phyloP scores from a whole-genome alignment of 2,113 vertebrate species.

The Enhydra lutris region DNA sequence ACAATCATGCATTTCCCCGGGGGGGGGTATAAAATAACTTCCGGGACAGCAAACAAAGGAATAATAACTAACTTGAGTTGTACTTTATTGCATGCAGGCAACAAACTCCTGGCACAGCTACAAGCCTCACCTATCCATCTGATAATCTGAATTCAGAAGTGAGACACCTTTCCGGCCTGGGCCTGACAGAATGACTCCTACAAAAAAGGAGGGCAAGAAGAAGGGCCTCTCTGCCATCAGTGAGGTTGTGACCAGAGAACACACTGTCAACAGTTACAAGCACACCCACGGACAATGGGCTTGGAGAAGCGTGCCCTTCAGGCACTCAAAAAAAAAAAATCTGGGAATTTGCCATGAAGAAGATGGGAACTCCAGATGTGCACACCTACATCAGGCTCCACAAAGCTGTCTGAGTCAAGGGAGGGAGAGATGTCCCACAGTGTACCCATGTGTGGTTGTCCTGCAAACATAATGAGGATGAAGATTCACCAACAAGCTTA shows the following conservation, averaged over 20 bases:
- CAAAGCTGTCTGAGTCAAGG: neutral
- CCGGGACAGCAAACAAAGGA: neutral
- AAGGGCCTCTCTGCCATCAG: neutral
- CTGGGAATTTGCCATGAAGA: neutral
- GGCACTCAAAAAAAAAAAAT: neutral
- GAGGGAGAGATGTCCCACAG: neutral
- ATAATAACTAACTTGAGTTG: neutral
- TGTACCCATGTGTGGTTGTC: neutral
- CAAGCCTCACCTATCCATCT: neutral
- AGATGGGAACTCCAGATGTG: neutral
- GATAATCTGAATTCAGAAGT: neutral
- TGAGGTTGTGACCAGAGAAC: neutral
- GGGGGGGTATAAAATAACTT: neutral
- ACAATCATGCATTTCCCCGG: neutral
- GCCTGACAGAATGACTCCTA: neutral
- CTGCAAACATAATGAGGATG: neutral
- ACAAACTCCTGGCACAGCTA: neutral
- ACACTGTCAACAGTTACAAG: neutral
- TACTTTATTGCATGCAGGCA: neutral
- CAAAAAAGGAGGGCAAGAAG: neutral
- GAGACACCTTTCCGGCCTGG: neutral
- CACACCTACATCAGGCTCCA: neutral
- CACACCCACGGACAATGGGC: no score
- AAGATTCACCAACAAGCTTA: neutral
- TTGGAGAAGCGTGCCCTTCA: neutral